Evolutionary conservation across 2,888 invertebrate species (phyloP).

Genomic region (Cinara cedri): DNA sequence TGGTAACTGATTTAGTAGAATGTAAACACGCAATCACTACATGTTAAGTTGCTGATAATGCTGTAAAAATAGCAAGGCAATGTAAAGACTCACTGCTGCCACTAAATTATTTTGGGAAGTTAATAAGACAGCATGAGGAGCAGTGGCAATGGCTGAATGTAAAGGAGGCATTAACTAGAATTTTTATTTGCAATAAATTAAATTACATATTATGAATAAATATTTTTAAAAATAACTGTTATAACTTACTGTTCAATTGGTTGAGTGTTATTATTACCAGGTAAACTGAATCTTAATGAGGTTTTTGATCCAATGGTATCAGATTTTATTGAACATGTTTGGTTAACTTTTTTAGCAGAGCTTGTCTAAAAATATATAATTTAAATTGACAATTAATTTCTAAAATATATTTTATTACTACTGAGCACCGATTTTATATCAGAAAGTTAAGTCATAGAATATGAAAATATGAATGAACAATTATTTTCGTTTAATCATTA

Average conservation of each 20-base stretch:
- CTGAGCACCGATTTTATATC: no score
- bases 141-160: background rate
- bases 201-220: background rate
- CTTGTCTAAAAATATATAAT: slow-evolving; percentile 3
- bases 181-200: background rate
- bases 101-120: no score
- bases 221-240: background rate
- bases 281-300: slow-evolving; percentile 37
- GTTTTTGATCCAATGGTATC: slow-evolving; percentile 9
- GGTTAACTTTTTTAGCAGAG: slow-evolving; percentile 8
- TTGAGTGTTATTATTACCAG: background rate
- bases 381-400: background rate
- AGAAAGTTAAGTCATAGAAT: background rate
- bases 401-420: background rate
- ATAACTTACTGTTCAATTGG: slow-evolving; percentile 12
- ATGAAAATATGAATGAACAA: no score
- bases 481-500: no score
- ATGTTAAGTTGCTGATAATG: no score
- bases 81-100: no score
- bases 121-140: no score
- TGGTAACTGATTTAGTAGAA: no score
- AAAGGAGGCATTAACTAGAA: no score
- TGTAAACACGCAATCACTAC: no score
- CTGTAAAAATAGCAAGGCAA: no score
- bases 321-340: background rate